Evolutionary conservation across 2,113 vertebrate species (phyloP).

Genomic region (Dendropsophus ebraccatus): DNA sequence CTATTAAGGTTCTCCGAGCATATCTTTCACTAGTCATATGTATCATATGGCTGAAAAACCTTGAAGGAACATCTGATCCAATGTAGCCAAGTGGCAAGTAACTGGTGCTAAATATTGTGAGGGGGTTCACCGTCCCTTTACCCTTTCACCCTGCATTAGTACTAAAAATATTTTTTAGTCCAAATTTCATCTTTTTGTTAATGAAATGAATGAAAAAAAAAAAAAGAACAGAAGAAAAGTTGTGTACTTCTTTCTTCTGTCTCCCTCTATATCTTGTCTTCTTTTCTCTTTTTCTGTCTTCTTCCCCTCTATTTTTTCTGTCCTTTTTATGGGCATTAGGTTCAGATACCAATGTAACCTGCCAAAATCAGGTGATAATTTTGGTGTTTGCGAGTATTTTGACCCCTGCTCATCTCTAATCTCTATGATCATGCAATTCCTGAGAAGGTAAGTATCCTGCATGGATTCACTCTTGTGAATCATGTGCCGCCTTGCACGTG

Average conservation of each 20-base stretch:
- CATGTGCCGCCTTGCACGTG: slow-evolving; percentile 58
- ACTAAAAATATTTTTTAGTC: neutral
- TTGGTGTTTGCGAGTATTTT: slow-evolving; percentile 59
- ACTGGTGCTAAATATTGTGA: neutral
- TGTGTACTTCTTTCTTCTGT: slow-evolving; percentile 54
- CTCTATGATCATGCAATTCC: slow-evolving; percentile 60
- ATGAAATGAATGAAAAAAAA: slow-evolving; percentile 20
- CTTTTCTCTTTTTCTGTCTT: slow-evolving; percentile 59
- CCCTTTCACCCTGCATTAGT: neutral
- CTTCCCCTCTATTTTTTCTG: slow-evolving; percentile 54
- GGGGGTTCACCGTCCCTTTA: neutral
- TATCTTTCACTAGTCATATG: neutral
- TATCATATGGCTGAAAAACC: neutral
- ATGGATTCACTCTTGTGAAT: slow-evolving; percentile 55
- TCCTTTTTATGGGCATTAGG: slow-evolving; percentile 58
- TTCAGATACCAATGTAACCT: slow-evolving; percentile 60
- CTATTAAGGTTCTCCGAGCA: neutral
- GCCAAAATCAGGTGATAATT: slow-evolving; percentile 60
- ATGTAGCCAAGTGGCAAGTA: neutral
- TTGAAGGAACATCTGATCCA: neutral
- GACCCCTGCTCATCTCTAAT: slow-evolving; percentile 60
- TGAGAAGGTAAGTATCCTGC: slow-evolving; percentile 58
- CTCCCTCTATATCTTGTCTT: slow-evolving; percentile 60
- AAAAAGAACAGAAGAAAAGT: slow-evolving; percentile 49
- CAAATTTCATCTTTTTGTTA: slow-evolving; percentile 21